A percentile compares a stretch with the other conserved stretches of the same genome.
Conservation (phyloP, 2,797 vertebrate species). For the Oophaga sylvatica region DNA sequence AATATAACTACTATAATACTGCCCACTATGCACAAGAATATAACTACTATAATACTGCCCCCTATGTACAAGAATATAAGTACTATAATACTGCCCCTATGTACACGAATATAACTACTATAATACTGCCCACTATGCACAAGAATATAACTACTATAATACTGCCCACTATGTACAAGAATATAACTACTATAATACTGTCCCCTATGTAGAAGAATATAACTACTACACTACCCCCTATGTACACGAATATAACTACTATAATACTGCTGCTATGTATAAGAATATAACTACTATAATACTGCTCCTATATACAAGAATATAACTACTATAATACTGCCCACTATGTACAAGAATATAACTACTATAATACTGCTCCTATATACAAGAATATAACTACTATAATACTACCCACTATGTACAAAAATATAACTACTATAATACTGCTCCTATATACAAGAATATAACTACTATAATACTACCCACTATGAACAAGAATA, state of each 20-base stretch:
- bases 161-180: background rate
- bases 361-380: background rate
- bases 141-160: background rate
- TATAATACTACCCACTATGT: background rate
- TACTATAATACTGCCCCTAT: background rate
- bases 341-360: background rate
- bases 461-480: conserved; percentile 1
- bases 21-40: background rate
- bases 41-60: too few species aligned
- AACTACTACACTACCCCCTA: too few species aligned
- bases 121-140: background rate
- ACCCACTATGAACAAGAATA: too few species aligned
- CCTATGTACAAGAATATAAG: too few species aligned
- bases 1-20: background rate
- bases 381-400: background rate
- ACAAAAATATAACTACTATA: background rate
- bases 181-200: background rate
- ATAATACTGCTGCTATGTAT: background rate
- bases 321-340: background rate
- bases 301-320: background rate
- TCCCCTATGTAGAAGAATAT: background rate
- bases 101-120: background rate
- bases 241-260: too few species aligned
- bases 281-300: background rate
- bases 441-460: background rate